A percentile compares a stretch with the other conserved stretches of the same genome.
Evolutionary conservation across 2,797 vertebrate species (phyloP).

Genomic region (Micromesistius poutassou): DNA sequence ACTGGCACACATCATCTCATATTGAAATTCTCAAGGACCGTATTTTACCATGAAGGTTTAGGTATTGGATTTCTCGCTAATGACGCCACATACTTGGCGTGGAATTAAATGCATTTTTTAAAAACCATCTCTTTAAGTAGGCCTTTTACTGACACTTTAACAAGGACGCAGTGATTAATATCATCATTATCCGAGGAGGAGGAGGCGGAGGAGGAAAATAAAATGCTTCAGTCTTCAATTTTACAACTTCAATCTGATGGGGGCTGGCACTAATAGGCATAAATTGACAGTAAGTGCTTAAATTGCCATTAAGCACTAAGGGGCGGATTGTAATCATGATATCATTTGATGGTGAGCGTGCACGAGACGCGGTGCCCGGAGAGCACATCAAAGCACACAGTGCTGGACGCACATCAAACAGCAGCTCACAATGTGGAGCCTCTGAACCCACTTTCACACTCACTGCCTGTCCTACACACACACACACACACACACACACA

Average conservation of each 20-base stretch:
- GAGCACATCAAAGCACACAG: conserved; percentile 59
- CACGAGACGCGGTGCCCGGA: conserved; percentile 21
- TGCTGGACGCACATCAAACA: not conserved
- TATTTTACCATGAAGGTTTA: conserved; percentile 11
- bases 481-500: not conserved
- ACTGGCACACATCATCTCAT: not conserved
- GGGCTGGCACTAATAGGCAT: conserved; percentile 47
- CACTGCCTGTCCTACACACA: not conserved
- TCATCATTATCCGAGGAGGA: conserved; percentile 17
- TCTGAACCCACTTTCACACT: not conserved
- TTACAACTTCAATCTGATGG: conserved; percentile 42
- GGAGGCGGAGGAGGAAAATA: conserved; percentile 22
- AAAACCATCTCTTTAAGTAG: not conserved
- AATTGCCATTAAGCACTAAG: conserved; percentile 58
- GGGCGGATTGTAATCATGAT: conserved; percentile 49
- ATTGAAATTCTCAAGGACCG: not conserved
- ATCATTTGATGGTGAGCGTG: conserved; percentile 56
- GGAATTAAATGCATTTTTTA: not conserved
- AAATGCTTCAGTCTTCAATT: conserved; percentile 39
- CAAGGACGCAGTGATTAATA: conserved; percentile 3
- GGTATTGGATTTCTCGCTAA: conserved; percentile 5
- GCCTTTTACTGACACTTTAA: conserved; percentile 17
- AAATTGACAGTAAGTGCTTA: conserved; percentile 52
- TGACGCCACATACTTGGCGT: not conserved
- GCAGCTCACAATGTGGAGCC: not conserved